Evolutionary conservation across 1,140 invertebrate species (phyloP).

Genomic region (Caenorhabditis remanei): DNA sequence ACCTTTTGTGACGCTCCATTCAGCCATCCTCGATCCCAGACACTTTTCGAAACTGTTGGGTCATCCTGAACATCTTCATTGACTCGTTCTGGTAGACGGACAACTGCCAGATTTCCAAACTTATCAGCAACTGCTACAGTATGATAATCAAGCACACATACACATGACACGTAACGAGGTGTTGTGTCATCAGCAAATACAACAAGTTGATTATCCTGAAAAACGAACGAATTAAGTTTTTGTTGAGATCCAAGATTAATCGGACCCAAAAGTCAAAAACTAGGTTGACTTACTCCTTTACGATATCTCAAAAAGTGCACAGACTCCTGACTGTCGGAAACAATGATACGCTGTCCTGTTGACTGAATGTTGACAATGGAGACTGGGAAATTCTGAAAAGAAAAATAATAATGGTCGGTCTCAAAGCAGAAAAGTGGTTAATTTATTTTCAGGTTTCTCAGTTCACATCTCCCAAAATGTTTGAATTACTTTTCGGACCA

Average conservation of each 20-base stretch:
- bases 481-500: too few species aligned
- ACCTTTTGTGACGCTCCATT: slow-evolving; percentile 97
- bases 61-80: slow-evolving; percentile 98
- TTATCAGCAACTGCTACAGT: slow-evolving; percentile 96
- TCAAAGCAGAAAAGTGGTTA: too few species aligned
- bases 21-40: slow-evolving; percentile 96
- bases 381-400: slow-evolving; percentile 90
- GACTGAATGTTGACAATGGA: slow-evolving; percentile 92
- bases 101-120: slow-evolving; percentile 91
- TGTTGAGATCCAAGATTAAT: not conserved
- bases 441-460: not conserved
- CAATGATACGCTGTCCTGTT: slow-evolving; percentile 92
- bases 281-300: slow-evolving; percentile 68
- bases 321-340: slow-evolving; percentile 95
- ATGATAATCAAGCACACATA: slow-evolving; percentile 93
- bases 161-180: slow-evolving; percentile 93
- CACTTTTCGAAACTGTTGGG: slow-evolving; percentile 95
- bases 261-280: not conserved
- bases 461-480: too few species aligned
- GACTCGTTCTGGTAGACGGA: slow-evolving; percentile 87
- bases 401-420: not conserved
- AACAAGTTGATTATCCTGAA: slow-evolving; percentile 95
- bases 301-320: slow-evolving; percentile 95
- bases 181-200: slow-evolving; percentile 98
- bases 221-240: slow-evolving; percentile 51